phyloP scores from a whole-genome alignment of 2,797 vertebrate genomes.

The Ctenopoma kingsleyae region DNA sequence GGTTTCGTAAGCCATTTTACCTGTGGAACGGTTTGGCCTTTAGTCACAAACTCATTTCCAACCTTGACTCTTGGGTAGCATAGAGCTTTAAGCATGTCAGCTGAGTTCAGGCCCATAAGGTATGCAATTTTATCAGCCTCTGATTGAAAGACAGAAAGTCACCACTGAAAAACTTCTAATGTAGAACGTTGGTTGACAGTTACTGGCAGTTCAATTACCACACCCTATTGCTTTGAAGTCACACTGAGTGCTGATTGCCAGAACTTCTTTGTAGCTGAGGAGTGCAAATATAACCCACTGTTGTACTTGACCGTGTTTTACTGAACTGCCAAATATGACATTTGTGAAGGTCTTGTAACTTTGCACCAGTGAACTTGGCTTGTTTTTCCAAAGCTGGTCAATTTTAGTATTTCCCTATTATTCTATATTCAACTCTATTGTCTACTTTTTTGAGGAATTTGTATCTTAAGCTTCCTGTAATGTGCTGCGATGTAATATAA shows the following conservation, averaged over 20 bases:
- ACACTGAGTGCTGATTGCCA: too few species aligned
- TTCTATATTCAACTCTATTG: too few species aligned
- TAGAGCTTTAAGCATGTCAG: constrained; percentile 88
- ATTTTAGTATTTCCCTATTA: too few species aligned
- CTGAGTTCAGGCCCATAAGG: constrained; percentile 89
- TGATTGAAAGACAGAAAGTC: constrained; percentile 50
- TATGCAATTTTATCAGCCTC: constrained; percentile 91
- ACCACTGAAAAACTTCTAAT: background rate
- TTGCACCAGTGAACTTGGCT: constrained; percentile 65
- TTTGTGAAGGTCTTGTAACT: constrained; percentile 45
- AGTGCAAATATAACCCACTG: background rate
- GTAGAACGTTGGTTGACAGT: too few species aligned
- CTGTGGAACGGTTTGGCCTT: constrained; percentile 90
- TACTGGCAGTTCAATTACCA: too few species aligned
- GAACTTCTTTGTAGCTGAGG: too few species aligned
- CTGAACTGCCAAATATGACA: constrained; percentile 23
- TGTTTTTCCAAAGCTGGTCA: constrained; percentile 56
- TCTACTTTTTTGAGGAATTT: background rate
- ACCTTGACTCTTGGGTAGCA: constrained; percentile 90
- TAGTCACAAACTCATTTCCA: constrained; percentile 88
- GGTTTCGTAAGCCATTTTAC: constrained; percentile 56
- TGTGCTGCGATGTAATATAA: background rate
- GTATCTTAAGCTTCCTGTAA: background rate
- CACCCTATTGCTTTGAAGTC: too few species aligned
- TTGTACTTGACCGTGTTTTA: constrained; percentile 15